A percentile compares a stretch with the other conserved stretches of the same genome.
phyloP scores from a whole-genome alignment of 2,888 invertebrate species.

The Melanargia galathea region DNA sequence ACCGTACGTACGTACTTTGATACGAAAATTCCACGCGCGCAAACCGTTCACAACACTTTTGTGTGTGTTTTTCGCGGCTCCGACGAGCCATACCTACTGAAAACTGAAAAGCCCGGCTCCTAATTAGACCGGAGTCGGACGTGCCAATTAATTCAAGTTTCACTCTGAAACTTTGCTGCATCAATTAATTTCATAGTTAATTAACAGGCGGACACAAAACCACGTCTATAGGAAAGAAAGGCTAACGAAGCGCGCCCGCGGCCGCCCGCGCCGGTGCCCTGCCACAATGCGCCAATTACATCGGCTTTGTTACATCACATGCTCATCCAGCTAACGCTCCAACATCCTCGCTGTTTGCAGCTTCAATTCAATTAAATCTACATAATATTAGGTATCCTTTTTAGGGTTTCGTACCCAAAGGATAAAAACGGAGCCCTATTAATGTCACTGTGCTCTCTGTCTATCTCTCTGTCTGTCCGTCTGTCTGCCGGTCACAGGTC shows the following conservation, averaged over 20 bases:
- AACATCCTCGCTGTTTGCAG: conserved; percentile 37
- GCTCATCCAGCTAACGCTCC: conserved; percentile 53
- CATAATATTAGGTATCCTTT: conserved; percentile 1
- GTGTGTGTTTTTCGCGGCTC: conserved; percentile 79
- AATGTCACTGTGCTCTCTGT: no score
- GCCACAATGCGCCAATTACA: conserved; percentile 77
- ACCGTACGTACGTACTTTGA: conserved; percentile 47
- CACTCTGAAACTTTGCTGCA: conserved; percentile 81
- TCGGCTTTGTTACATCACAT: conserved; percentile 66
- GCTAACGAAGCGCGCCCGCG: conserved; percentile 76
- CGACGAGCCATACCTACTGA: conserved; percentile 67
- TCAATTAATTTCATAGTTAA: conserved; percentile 83
- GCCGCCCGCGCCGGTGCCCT: no score
- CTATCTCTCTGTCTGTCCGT: no score
- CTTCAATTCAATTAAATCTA: conserved; percentile 38
- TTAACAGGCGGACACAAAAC: conserved; percentile 81
- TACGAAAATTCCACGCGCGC: conserved; percentile 52
- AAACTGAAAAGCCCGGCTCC: conserved; percentile 80
- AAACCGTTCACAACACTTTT: conserved; percentile 72
- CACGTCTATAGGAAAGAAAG: conserved; percentile 75
- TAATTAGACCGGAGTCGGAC: conserved; percentile 82
- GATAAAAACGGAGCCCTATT: no score
- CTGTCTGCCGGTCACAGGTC: no score
- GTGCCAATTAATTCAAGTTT: conserved; percentile 83
- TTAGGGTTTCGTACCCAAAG: no score